Base-by-base conservation (phyloP, 2,113 vertebrate genomes). In the Poeciliopsis prolifica region DNA sequence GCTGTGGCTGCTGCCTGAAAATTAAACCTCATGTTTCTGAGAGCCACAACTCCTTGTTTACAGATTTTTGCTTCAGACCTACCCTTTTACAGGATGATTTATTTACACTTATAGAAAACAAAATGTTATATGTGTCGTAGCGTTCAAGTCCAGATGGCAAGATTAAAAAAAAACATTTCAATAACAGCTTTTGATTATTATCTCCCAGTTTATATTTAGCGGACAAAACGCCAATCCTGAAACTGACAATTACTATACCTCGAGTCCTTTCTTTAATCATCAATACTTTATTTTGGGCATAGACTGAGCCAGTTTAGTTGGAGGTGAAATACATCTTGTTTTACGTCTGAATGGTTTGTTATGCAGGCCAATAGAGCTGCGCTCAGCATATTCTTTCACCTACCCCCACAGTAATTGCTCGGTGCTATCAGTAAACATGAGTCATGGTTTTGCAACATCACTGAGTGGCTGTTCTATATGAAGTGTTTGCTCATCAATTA, bases 401-500 rank as follows among this genome's bases (percentile, higher is more conserved):
- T 82, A 58, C 29, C 65, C 8, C 71, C 5, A 40, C 37, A 28
- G 37, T 72, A 70, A 77, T 68, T 68, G 17, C 31, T 51, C 15
- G 12, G 65, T 61, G 12, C 35, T n/a, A 58, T 75, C 77, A 70
- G 60, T 78, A 80, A 72, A 80, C 12, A 4, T 31, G 61, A 64
- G 40, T 73, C 75, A 42, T 62, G 30, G 61, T 77, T 77, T 74
- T 58, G 75, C 61, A 80, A 61, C 81, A 82, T 87, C 83, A 84
- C 62, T 42, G 74, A 89, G 89, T 79, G 91, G 88, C 87, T 60
- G 44, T 76, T 87, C 81, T 72, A 62, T 84, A 88, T 90, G 87
- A 93, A 91, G 92, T 88, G 86, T 89, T 85, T 78, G 75, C 48
- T 76, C 61, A 84, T 82, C 68, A 76, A 29, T 74, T 75, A 85